These are phyloP conservation scores for Agonum fuliginosum DNA, from an alignment of 2,888 invertebrate species.

Conservation along the genomic window DNA sequence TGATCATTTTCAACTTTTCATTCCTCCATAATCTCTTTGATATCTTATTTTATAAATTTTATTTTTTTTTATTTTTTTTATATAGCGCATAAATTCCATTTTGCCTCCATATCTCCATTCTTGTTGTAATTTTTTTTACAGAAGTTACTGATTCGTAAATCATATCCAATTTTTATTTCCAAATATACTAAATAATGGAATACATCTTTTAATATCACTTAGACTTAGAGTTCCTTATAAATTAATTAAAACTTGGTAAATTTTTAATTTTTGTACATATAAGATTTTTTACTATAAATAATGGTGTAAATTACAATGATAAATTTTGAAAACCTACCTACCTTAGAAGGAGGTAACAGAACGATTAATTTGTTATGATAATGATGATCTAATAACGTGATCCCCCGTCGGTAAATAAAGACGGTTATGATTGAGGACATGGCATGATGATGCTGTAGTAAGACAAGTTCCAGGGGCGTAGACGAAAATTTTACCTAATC, in stretches of 20 bases:
- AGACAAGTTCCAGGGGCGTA: slow-evolving; percentile 12
- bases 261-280: too few relatives aligned
- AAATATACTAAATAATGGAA: too few relatives aligned
- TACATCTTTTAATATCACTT: too few relatives aligned
- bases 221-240: too few relatives aligned
- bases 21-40: slow-evolving; percentile 16
- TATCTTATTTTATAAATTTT: slow-evolving; percentile 27
- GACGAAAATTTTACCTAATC: background rate
- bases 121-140: too few relatives aligned
- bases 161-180: background rate
- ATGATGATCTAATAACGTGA: slow-evolving; percentile 43
- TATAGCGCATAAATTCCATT: too few relatives aligned
- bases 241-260: too few relatives aligned
- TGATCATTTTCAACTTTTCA: slow-evolving; percentile 29
- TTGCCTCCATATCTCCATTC: too few relatives aligned
- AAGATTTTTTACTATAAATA: background rate
- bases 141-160: too few relatives aligned
- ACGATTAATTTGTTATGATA: slow-evolving; percentile 26
- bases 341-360: background rate
- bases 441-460: slow-evolving; percentile 25
- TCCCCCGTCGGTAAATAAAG: slow-evolving; percentile 27
- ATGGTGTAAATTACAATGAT: slow-evolving; percentile 14
- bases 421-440: slow-evolving; percentile 27
- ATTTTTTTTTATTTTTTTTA: too few relatives aligned
- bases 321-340: slow-evolving; percentile 15